Evolutionary conservation across 2,113 vertebrate genomes (phyloP).

Genomic region (Plestiodon gilberti): DNA sequence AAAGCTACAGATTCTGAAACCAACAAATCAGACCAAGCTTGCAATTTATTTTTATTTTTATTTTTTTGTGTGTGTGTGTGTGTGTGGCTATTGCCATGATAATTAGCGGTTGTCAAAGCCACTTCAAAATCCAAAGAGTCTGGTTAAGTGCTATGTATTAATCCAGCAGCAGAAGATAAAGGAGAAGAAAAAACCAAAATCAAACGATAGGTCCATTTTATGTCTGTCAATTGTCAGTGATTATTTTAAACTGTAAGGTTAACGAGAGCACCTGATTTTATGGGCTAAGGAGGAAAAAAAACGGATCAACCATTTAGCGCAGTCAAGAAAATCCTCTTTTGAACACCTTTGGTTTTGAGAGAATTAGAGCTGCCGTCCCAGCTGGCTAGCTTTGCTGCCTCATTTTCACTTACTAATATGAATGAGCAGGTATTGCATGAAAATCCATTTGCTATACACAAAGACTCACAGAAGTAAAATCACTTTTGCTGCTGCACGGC

Average conservation of each 20-base stretch:
- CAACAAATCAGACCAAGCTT: too few species aligned
- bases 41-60: too few species aligned
- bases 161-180: background rate
- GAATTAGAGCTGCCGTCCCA: background rate
- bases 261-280: background rate
- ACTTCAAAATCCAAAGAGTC: background rate
- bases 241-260: background rate
- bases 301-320: background rate
- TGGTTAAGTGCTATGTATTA: background rate
- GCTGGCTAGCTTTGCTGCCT: conserved; percentile 1
- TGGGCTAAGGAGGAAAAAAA: background rate
- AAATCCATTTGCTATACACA: background rate
- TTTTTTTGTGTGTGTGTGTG: too few species aligned
- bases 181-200: background rate
- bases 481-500: background rate
- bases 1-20: too few species aligned
- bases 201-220: background rate
- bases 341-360: background rate
- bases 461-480: conserved; percentile 21
- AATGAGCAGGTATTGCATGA: background rate
- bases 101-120: background rate
- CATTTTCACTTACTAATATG: conserved; percentile 13
- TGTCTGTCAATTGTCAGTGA: background rate
- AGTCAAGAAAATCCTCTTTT: background rate
- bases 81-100: too few species aligned